Evolutionary conservation across 2,113 vertebrate species (phyloP).

Genomic region (Plecturocebus donacophilus): DNA sequence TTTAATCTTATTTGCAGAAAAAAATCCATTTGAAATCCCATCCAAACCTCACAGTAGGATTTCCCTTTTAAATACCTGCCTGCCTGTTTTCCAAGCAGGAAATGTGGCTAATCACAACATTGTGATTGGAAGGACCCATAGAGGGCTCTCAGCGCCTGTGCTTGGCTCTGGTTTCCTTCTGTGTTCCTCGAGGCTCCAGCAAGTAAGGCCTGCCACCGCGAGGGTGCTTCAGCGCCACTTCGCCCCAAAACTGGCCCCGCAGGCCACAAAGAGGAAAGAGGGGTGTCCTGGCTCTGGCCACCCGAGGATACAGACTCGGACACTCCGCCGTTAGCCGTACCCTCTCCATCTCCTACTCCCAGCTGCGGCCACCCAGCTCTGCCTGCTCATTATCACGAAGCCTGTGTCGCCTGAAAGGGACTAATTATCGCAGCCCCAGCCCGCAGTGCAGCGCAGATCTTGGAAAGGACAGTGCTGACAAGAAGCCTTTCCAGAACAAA

Average conservation of each 20-base stretch:
- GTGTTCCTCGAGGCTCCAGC: neutral
- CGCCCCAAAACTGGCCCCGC: neutral
- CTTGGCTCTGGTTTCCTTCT: conserved; percentile 1
- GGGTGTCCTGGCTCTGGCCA: neutral
- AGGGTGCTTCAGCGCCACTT: neutral
- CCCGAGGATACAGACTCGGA: neutral
- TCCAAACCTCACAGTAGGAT: conserved; percentile 38
- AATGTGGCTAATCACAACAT: conserved; percentile 55
- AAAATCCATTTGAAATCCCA: conserved; percentile 28
- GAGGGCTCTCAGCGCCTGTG: neutral
- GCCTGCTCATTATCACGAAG: neutral
- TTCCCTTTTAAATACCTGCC: conserved; percentile 53
- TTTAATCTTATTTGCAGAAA: neutral
- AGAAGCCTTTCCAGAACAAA: conserved; percentile 38
- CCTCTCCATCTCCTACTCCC: neutral
- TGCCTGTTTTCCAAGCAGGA: conserved; percentile 66
- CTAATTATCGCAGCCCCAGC: neutral
- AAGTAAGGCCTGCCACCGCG: neutral
- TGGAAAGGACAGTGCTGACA: neutral
- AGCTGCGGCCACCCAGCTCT: neutral
- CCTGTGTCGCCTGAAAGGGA: neutral
- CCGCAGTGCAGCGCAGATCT: neutral
- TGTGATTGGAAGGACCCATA: conserved; percentile 19
- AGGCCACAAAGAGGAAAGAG: neutral
- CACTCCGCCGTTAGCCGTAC: neutral